Percentiles rank a stretch among this genome's conserved stretches.
These are phyloP conservation scores for Manis javanica DNA, from an alignment of 2,797 vertebrate genomes.

Conservation along the genomic window DNA sequence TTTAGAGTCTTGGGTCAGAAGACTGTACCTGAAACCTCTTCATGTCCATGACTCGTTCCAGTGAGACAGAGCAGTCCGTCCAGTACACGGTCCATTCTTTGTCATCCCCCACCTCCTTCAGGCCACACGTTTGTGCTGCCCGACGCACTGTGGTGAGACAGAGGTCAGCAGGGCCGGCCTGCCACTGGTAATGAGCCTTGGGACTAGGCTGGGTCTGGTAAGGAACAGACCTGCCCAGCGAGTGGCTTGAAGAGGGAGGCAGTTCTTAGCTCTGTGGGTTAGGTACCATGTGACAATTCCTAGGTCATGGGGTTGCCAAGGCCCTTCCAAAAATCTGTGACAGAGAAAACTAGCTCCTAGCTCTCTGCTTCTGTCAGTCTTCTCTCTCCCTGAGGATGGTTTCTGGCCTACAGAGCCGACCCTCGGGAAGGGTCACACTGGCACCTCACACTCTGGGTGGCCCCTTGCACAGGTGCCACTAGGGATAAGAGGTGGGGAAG, in stretches of 20 bases:
- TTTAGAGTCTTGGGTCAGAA: neutral
- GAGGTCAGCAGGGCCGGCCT: neutral
- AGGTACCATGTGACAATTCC: neutral
- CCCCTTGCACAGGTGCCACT: neutral
- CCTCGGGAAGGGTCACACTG: neutral
- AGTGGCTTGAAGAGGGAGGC: neutral
- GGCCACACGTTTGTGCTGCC: conserved; percentile 84
- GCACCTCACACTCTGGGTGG: neutral
- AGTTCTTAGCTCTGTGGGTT: neutral
- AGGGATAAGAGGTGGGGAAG: neutral
- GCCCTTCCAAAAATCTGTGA: neutral
- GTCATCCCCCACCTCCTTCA: conserved; percentile 86
- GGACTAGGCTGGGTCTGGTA: neutral
- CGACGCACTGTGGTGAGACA: conserved; percentile 85
- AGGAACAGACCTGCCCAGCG: neutral
- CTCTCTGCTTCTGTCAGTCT: neutral
- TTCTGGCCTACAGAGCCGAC: neutral
- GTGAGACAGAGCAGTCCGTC: conserved; percentile 86
- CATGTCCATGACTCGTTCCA: conserved; percentile 88
- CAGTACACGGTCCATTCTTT: conserved; percentile 88
- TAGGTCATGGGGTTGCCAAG: neutral
- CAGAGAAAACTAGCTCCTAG: neutral
- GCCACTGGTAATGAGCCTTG: neutral
- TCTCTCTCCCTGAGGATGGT: neutral
- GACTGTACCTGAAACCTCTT: conserved; percentile 88